Percentiles rank a stretch among this genome's conserved stretches.
phyloP scores from a whole-genome alignment of 64 coral and sea anemone genomes.

The Actinia equina region DNA sequence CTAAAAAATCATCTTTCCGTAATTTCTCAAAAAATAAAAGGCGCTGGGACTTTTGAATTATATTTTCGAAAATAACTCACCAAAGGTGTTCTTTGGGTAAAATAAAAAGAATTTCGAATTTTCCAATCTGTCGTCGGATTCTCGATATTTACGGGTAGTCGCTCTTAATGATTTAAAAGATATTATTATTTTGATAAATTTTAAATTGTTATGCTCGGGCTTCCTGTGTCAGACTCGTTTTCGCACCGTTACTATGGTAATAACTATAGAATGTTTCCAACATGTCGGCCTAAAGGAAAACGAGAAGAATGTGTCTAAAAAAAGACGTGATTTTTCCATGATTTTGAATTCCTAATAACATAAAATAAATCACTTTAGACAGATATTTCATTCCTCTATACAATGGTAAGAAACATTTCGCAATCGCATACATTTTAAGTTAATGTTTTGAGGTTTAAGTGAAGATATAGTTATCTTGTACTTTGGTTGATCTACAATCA shows the following conservation, averaged over 20 bases:
- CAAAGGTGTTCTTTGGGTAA: too few relatives aligned
- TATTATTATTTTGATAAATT: too few relatives aligned
- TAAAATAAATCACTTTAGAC: background rate
- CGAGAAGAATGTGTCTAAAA: background rate
- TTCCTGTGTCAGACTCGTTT: background rate
- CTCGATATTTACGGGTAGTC: too few relatives aligned
- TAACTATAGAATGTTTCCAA: background rate
- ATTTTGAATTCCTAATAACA: background rate
- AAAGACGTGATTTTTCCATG: background rate
- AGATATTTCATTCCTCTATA: background rate
- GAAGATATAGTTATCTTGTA: background rate
- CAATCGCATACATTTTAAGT: background rate
- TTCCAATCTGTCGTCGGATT: too few relatives aligned
- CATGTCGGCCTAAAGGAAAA: background rate
- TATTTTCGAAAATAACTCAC: too few relatives aligned
- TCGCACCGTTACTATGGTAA: slow-evolving; percentile 30
- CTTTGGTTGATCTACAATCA: too few relatives aligned
- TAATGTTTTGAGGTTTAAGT: background rate
- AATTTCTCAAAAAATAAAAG: too few relatives aligned
- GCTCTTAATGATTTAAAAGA: too few relatives aligned
- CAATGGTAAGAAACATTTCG: background rate
- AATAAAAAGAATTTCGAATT: too few relatives aligned
- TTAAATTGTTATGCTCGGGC: background rate
- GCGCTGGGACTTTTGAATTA: too few relatives aligned
- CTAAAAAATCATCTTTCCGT: too few relatives aligned